Conservation (phyloP, 2,797 vertebrate genomes). For the Tadarida brasiliensis region DNA sequence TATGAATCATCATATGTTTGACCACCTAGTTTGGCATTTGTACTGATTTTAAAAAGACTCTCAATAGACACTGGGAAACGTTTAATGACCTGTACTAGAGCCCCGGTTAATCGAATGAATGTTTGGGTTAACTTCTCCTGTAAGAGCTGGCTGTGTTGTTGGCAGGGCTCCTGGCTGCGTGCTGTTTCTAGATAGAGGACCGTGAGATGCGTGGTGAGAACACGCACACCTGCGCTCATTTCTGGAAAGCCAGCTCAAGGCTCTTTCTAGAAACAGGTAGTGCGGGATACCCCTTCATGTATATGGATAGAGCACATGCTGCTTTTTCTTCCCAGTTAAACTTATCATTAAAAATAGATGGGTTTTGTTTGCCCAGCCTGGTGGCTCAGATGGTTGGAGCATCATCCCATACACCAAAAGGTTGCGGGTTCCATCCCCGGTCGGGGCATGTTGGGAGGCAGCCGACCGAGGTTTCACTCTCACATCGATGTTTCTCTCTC, state of each 20-base stretch:
- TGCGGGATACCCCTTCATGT: neutral
- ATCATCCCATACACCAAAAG: too few relatives aligned
- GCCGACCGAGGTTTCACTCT: too few relatives aligned
- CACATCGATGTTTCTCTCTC: too few relatives aligned
- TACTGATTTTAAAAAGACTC: neutral
- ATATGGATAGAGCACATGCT: neutral
- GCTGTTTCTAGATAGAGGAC: neutral
- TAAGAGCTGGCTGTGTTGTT: neutral
- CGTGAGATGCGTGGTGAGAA: neutral
- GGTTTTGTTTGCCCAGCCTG: neutral
- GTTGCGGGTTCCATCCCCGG: too few relatives aligned
- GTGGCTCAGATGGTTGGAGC: too few relatives aligned
- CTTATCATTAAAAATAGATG: neutral
- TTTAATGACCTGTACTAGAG: neutral
- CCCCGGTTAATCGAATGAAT: neutral
- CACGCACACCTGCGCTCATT: neutral
- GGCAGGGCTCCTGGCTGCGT: fast-evolving
- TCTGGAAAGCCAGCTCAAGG: neutral
- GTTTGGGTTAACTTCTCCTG: neutral
- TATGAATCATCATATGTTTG: neutral
- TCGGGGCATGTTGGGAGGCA: too few relatives aligned
- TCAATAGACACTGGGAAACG: neutral
- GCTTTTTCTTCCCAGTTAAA: neutral
- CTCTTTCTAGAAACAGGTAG: neutral
- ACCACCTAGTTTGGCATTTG: neutral